phyloP scores from a whole-genome alignment of 2,797 vertebrate species.

The Cygnus olor region DNA sequence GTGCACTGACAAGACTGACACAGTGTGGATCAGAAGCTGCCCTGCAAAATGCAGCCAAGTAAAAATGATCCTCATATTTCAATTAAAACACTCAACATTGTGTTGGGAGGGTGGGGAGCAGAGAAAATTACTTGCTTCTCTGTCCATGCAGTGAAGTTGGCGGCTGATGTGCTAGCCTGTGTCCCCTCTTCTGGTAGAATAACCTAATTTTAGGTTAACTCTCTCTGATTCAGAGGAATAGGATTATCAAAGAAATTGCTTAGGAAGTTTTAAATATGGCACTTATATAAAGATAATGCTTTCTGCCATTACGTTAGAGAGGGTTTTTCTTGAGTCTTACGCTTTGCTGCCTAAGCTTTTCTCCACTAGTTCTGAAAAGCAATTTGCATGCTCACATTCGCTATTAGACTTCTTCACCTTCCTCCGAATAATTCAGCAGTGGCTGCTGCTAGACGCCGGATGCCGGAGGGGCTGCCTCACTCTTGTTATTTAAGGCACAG shows the following conservation, averaged over 20 bases:
- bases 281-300: not conserved
- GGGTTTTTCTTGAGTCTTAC: not conserved
- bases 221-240: not conserved
- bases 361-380: slow-evolving; percentile 5
- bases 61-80: slow-evolving; percentile 29
- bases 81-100: slow-evolving; percentile 13
- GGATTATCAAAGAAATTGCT: not conserved
- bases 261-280: slow-evolving; percentile 34
- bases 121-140: not conserved
- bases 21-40: not conserved
- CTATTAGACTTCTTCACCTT: slow-evolving; percentile 25
- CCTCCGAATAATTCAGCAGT: not conserved
- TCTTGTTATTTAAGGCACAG: not conserved
- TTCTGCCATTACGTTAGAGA: not conserved
- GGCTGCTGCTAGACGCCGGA: not conserved
- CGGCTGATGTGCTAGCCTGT: not conserved
- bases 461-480: not conserved
- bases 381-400: not conserved
- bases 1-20: not conserved
- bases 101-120: not conserved
- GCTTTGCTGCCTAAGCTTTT: slow-evolving; percentile 40
- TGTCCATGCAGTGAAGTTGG: not conserved
- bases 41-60: slow-evolving; percentile 24
- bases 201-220: slow-evolving; percentile 24
- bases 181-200: fast-evolving